Percentiles rank a stretch among this genome's conserved stretches.
These are phyloP conservation scores for Lichenostomus cassidix DNA, from an alignment of 2,113 vertebrate species.

Conservation along the genomic window DNA sequence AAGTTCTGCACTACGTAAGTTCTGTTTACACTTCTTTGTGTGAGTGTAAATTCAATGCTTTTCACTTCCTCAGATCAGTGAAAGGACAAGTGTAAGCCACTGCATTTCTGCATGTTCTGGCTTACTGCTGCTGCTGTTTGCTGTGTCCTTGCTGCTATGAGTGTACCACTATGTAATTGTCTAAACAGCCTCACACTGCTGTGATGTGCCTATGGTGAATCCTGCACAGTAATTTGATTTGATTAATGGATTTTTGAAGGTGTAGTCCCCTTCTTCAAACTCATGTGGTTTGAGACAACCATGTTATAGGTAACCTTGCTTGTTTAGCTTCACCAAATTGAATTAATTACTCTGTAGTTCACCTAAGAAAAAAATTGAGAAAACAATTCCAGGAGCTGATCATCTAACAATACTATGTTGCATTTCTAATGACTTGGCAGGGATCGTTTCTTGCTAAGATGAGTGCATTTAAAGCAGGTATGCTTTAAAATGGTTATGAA, in stretches of 20 bases:
- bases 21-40: background rate
- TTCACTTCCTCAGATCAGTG: background rate
- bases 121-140: constrained; percentile 34
- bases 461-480: background rate
- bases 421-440: constrained; percentile 40
- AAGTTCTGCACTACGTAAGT: background rate
- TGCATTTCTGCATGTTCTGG: background rate
- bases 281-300: constrained; percentile 64
- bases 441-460: background rate
- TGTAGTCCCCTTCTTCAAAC: constrained; percentile 42
- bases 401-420: constrained; percentile 10
- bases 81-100: background rate
- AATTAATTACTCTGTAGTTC: constrained; percentile 58
- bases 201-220: constrained; percentile 47
- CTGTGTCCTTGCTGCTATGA: constrained; percentile 51
- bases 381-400: constrained; percentile 46
- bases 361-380: constrained; percentile 33
- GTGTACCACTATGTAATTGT: constrained; percentile 38
- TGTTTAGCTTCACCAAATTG: constrained; percentile 25
- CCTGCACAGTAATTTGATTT: constrained; percentile 58
- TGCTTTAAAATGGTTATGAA: background rate
- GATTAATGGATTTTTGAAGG: constrained; percentile 71
- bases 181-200: constrained; percentile 37
- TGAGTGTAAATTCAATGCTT: constrained; percentile 3
- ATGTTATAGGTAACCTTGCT: constrained; percentile 61